Evolutionary conservation across 30 jellyfish, hydroid and myxozoan genomes (phyloP).

Genomic region (Cassiopea andromeda): DNA sequence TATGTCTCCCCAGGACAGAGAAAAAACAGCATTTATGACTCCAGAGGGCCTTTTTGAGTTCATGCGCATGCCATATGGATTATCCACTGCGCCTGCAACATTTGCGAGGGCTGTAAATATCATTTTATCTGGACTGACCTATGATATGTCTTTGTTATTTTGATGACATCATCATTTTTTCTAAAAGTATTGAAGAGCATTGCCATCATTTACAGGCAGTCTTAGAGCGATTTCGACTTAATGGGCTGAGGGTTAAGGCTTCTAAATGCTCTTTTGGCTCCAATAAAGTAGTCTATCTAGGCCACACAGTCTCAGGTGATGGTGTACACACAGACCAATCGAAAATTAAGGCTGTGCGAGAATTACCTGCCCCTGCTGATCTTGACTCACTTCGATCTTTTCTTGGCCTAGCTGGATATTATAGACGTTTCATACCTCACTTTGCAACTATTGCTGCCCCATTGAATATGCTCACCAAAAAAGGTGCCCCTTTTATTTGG

Average conservation of each 20-base stretch:
- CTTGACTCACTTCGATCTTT: slow-evolving; percentile 19
- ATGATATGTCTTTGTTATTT: slow-evolving; percentile 42
- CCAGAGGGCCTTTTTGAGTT: slow-evolving; percentile 39
- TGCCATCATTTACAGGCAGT: not conserved
- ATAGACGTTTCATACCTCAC: slow-evolving; percentile 44
- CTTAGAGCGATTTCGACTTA: not conserved
- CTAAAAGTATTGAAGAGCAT: slow-evolving; percentile 19
- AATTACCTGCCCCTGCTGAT: slow-evolving; percentile 6
- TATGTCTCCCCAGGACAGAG: slow-evolving; percentile 40
- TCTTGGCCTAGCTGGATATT: slow-evolving; percentile 34
- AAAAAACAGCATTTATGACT: slow-evolving; percentile 48
- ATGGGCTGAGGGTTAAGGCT: slow-evolving; percentile 26
- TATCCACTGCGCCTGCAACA: slow-evolving; percentile 56
- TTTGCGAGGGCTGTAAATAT: slow-evolving; percentile 36
- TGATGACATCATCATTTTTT: slow-evolving; percentile 33
- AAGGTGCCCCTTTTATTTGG: slow-evolving; percentile 25
- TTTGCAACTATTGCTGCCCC: slow-evolving; percentile 64
- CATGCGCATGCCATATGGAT: slow-evolving; percentile 38
- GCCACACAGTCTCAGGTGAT: slow-evolving; percentile 31
- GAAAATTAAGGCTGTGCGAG: slow-evolving; percentile 30
- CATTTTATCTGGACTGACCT: slow-evolving; percentile 31
- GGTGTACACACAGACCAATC: slow-evolving; percentile 51
- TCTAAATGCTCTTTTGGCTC: slow-evolving; percentile 36
- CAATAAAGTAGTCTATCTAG: slow-evolving; percentile 21
- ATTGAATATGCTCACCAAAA: slow-evolving; percentile 26